Conservation (phyloP, 1,140 invertebrate species). For the Pogonomyrmex barbatus region DNA sequence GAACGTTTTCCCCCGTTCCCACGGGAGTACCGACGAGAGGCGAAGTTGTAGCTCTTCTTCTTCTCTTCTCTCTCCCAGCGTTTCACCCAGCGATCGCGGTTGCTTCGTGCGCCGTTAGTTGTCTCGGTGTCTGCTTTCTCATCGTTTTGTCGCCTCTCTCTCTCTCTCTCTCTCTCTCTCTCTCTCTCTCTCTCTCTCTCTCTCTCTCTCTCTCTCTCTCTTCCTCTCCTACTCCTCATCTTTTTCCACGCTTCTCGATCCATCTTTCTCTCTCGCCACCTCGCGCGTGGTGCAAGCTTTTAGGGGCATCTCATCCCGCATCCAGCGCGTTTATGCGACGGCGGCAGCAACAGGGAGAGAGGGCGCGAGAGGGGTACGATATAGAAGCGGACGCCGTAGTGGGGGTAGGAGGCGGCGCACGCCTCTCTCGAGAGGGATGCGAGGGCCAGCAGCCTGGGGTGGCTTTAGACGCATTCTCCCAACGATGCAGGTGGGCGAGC, state of each 20-base stretch:
- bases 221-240: conserved; percentile 25
- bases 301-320: conserved; percentile 70
- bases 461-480: conserved; percentile 73
- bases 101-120: conserved; percentile 71
- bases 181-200: background rate
- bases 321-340: conserved; percentile 71
- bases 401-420: conserved; percentile 74
- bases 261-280: conserved; percentile 45
- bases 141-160: conserved; percentile 63
- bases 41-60: conserved; percentile 55
- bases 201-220: conserved; percentile 56
- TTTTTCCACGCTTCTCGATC: conserved; percentile 59
- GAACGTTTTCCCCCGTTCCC: conserved; percentile 62
- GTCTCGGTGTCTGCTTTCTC: conserved; percentile 69
- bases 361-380: conserved; percentile 55
- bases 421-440: conserved; percentile 73
- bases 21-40: too few relatives aligned
- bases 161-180: conserved; percentile 43
- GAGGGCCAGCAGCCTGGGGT: conserved; percentile 72
- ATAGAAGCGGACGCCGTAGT: conserved; percentile 72
- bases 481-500: conserved; percentile 74
- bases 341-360: conserved; percentile 59
- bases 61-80: conserved; percentile 28
- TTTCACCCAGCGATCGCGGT: conserved; percentile 64
- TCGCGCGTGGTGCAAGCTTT: conserved; percentile 73